These are phyloP conservation scores for Drosophila mojavensis DNA, from an alignment of 1,140 invertebrate species.

Conservation along the genomic window DNA sequence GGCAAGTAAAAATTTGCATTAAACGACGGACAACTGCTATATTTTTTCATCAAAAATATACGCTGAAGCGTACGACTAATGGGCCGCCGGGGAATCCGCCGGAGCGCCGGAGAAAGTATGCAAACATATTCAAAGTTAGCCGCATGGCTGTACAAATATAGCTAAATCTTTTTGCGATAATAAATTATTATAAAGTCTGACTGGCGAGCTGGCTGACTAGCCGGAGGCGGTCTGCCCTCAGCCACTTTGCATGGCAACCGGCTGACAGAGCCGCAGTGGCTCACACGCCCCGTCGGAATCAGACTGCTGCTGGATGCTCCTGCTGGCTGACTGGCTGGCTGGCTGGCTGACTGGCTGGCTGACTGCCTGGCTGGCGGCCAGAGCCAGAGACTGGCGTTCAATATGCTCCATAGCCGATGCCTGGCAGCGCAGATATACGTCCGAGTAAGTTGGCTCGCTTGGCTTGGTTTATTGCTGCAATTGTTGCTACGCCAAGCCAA, in stretches of 20 bases:
- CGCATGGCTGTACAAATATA: constrained; percentile 43
- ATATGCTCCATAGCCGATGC: constrained; percentile 68
- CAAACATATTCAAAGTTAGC: constrained; percentile 57
- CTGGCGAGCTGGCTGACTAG: constrained; percentile 14
- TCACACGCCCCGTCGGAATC: constrained; percentile 73
- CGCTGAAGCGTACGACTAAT: constrained; percentile 73
- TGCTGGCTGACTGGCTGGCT: neutral
- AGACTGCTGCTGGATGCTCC: constrained; percentile 10
- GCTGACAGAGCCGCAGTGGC: constrained; percentile 45
- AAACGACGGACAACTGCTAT: constrained; percentile 52
- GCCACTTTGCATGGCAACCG: constrained; percentile 67
- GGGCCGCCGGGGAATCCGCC: constrained; percentile 65
- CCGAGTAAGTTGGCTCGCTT: constrained; percentile 34
- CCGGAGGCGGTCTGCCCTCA: constrained; percentile 18
- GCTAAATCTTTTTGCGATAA: constrained; percentile 70
- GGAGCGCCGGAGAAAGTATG: constrained; percentile 42
- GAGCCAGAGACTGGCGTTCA: constrained; percentile 47
- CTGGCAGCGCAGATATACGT: constrained; percentile 59
- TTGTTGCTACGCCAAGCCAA: constrained; percentile 53
- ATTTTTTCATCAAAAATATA: constrained; percentile 77
- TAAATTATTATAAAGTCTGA: constrained; percentile 82
- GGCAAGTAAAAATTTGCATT: constrained; percentile 30
- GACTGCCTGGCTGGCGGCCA: constrained; percentile 1
- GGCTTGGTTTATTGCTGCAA: constrained; percentile 53
- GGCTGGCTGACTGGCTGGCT: neutral